phyloP scores from a whole-genome alignment of 2,113 vertebrate species.

The Marmota monax region DNA sequence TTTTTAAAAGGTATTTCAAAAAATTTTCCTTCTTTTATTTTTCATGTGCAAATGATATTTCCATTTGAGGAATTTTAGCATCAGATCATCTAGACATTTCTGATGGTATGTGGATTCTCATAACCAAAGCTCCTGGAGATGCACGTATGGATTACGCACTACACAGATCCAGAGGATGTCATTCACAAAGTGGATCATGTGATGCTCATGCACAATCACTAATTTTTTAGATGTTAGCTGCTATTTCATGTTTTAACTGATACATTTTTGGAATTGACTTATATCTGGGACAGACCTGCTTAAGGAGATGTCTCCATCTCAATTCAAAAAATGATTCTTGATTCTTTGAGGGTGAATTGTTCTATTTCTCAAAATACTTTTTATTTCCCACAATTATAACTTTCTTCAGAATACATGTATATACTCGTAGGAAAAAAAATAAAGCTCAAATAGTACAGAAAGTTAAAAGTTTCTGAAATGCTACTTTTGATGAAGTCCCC shows the following conservation, averaged over 20 bases:
- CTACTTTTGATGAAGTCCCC: neutral
- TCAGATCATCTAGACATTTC: neutral
- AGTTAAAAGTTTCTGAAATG: neutral
- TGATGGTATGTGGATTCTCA: neutral
- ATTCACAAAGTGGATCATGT: neutral
- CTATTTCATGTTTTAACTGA: neutral
- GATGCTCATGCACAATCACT: neutral
- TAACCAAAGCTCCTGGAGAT: neutral
- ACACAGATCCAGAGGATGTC: no score
- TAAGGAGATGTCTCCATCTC: neutral
- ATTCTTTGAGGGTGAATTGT: neutral
- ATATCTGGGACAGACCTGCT: neutral
- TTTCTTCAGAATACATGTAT: neutral
- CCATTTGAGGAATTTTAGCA: neutral
- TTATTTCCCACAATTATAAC: neutral
- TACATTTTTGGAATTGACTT: neutral
- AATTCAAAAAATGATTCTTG: constrained; percentile 18
- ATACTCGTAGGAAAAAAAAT: neutral
- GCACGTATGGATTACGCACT: accelerated
- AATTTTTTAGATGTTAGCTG: neutral
- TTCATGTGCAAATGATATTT: neutral
- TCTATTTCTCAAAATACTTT: neutral
- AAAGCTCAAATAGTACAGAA: neutral
- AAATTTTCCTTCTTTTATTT: neutral
- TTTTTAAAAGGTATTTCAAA: neutral